Conservation (phyloP, 2,888 invertebrate species). For the Drosophila eohydei region DNA sequence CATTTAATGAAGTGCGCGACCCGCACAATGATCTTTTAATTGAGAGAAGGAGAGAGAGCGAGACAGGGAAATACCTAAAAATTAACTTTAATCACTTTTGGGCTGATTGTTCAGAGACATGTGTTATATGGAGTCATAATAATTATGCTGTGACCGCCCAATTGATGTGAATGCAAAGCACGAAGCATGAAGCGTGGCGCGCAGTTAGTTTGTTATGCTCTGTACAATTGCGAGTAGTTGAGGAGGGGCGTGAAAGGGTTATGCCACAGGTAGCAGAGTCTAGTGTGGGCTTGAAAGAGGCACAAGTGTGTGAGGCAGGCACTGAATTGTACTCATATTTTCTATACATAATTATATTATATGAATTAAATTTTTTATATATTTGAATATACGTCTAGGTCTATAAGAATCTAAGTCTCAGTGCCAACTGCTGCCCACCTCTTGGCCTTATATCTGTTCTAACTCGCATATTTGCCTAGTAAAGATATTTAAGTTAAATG, state of each 20-base stretch:
- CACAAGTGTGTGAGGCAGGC: background rate
- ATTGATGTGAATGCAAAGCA: slow-evolving; percentile 50
- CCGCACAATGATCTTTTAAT: slow-evolving; percentile 80
- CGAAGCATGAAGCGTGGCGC: slow-evolving; percentile 59
- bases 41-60: slow-evolving; percentile 27
- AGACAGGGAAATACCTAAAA: slow-evolving; percentile 49
- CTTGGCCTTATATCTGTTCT: no score
- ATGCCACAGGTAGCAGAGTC: background rate
- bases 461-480: no score
- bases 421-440: no score
- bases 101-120: slow-evolving; percentile 43
- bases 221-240: background rate
- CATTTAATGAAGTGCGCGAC: slow-evolving; percentile 75
- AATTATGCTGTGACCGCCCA: slow-evolving; percentile 64
- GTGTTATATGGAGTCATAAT: slow-evolving; percentile 25
- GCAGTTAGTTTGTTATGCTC: slow-evolving; percentile 19
- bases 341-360: no score
- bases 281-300: background rate
- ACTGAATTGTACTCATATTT: background rate
- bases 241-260: background rate
- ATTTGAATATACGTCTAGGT: no score
- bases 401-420: no score
- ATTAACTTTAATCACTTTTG: slow-evolving; percentile 67
- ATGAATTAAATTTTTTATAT: no score
- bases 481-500: no score